phyloP scores from a whole-genome alignment of 2,113 vertebrate genomes.

The Monarcha castaneiventris region DNA sequence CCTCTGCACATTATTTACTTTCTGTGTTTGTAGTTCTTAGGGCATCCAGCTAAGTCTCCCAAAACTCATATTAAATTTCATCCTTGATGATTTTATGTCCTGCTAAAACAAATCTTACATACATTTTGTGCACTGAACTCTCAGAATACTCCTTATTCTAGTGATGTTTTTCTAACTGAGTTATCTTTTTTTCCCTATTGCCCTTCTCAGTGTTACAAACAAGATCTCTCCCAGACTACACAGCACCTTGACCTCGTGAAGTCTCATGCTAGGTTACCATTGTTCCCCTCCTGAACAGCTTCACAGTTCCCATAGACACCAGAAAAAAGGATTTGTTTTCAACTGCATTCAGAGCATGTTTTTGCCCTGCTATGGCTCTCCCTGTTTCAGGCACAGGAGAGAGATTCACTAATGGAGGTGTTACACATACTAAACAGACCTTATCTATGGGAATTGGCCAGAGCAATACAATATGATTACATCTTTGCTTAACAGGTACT shows the following conservation, averaged over 20 bases:
- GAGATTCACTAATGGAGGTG: background rate
- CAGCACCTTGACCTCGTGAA: background rate
- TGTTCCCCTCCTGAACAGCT: background rate
- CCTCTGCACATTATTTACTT: background rate
- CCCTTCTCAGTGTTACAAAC: background rate
- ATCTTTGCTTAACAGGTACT: background rate
- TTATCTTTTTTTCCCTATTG: background rate
- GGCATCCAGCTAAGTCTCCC: background rate
- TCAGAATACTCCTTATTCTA: background rate
- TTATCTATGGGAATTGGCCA: background rate
- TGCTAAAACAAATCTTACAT: background rate
- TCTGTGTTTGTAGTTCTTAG: background rate
- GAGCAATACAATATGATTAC: background rate
- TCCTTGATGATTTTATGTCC: background rate
- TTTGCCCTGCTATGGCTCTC: background rate
- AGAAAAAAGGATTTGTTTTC: background rate
- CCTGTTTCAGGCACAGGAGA: background rate
- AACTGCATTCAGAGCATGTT: background rate
- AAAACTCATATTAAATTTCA: background rate
- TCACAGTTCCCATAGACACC: background rate
- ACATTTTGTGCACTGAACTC: background rate
- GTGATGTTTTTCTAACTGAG: background rate
- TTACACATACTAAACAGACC: background rate
- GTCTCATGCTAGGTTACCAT: background rate
- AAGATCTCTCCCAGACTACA: background rate